Conservation (phyloP, 2,113 vertebrate species). For the Smithornis capensis region DNA sequence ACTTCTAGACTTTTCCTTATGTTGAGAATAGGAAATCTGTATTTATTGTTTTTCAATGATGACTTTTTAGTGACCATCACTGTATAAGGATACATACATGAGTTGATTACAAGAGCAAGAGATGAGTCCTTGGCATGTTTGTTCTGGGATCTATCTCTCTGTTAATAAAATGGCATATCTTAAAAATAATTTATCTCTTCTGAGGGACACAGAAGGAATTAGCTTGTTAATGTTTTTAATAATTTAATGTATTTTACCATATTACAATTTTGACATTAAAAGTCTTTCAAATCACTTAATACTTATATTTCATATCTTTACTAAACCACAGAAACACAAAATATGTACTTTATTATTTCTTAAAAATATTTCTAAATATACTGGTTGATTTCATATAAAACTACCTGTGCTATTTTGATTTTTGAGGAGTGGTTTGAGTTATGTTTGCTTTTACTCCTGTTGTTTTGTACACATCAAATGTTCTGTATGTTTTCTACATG, state of each 20-base stretch:
- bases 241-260: background rate
- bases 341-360: background rate
- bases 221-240: background rate
- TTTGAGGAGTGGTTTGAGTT: background rate
- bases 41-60: background rate
- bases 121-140: background rate
- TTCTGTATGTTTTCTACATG: background rate
- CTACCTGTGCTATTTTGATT: background rate
- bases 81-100: background rate
- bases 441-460: background rate
- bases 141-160: slow-evolving; percentile 1
- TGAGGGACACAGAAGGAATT: background rate
- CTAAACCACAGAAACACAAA: background rate
- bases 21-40: background rate
- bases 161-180: background rate
- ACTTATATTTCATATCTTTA: background rate
- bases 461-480: background rate
- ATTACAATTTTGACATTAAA: background rate
- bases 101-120: background rate
- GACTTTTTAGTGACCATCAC: background rate
- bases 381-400: background rate
- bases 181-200: background rate
- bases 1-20: background rate
- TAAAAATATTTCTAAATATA: background rate
- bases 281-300: background rate